Evolutionary conservation across 2,797 vertebrate genomes (phyloP).

Genomic region (Neosilurus hyrtlii): DNA sequence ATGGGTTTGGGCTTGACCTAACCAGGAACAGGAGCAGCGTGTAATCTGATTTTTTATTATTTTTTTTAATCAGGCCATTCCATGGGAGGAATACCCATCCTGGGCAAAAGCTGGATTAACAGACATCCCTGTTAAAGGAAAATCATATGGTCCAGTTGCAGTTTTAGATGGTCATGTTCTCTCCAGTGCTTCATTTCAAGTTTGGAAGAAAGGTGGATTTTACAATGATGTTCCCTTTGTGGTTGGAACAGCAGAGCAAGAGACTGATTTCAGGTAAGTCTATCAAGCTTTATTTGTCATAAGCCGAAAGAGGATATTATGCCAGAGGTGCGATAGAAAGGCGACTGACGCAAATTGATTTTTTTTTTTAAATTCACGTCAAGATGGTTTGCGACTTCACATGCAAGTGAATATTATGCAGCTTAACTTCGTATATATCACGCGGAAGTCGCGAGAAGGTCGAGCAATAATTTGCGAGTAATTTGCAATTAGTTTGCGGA

Average conservation of each 20-base stretch:
- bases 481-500: too few species aligned
- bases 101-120: slow-evolving; percentile 64
- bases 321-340: too few species aligned
- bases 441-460: too few species aligned
- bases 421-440: too few species aligned
- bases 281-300: background rate
- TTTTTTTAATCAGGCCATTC: slow-evolving; percentile 64
- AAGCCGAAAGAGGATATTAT: too few species aligned
- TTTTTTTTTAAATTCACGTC: too few species aligned
- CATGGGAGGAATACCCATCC: slow-evolving; percentile 71
- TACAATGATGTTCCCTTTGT: slow-evolving; percentile 73
- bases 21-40: background rate
- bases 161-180: slow-evolving; percentile 77
- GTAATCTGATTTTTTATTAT: background rate
- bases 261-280: slow-evolving; percentile 70
- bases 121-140: slow-evolving; percentile 68
- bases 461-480: too few species aligned
- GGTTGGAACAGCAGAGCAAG: slow-evolving; percentile 74
- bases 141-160: slow-evolving; percentile 61
- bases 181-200: slow-evolving; percentile 63
- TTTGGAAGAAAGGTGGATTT: slow-evolving; percentile 64
- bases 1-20: background rate
- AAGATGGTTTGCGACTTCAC: too few species aligned
- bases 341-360: too few species aligned
- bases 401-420: too few species aligned